Conservation (phyloP, 2,113 vertebrate genomes). For the Oplegnathus fasciatus region DNA sequence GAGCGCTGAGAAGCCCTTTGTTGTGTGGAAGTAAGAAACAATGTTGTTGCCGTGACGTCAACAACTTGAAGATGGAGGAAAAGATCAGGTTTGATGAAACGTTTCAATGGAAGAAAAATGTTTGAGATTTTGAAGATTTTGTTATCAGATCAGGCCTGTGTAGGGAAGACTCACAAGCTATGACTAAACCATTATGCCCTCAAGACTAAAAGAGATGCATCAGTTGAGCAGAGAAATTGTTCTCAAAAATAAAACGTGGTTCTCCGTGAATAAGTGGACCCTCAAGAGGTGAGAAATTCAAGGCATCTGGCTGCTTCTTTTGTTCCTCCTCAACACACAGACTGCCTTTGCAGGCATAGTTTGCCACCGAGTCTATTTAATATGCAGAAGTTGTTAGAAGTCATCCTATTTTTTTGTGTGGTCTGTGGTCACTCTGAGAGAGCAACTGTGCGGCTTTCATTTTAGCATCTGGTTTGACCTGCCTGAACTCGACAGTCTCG, state of each 20-base stretch:
- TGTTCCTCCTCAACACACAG: not conserved
- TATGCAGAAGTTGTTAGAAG: not conserved
- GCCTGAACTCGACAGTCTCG: not conserved
- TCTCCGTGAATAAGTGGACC: not conserved
- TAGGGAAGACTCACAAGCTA: not conserved
- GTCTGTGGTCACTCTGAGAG: conserved; percentile 11
- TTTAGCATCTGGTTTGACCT: conserved; percentile 1
- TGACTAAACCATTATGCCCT: not conserved
- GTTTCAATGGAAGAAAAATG: conserved; percentile 3
- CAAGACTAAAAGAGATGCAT: conserved; percentile 1
- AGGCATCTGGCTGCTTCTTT: not conserved
- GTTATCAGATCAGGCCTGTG: not conserved
- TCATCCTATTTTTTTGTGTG: not conserved
- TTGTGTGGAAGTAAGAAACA: conserved; percentile 23
- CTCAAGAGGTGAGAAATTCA: not conserved
- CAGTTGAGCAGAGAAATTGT: not conserved
- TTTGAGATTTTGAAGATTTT: not conserved
- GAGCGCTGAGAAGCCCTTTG: conserved; percentile 47
- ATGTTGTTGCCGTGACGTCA: conserved; percentile 14
- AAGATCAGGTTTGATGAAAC: conserved; percentile 3
- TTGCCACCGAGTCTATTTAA: not conserved
- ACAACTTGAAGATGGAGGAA: conserved; percentile 4
- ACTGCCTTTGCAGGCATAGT: not conserved
- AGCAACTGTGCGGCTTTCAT: not conserved
- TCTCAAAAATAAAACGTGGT: not conserved